phyloP scores from a whole-genome alignment of 2,113 vertebrate species.

The Octodon degus region DNA sequence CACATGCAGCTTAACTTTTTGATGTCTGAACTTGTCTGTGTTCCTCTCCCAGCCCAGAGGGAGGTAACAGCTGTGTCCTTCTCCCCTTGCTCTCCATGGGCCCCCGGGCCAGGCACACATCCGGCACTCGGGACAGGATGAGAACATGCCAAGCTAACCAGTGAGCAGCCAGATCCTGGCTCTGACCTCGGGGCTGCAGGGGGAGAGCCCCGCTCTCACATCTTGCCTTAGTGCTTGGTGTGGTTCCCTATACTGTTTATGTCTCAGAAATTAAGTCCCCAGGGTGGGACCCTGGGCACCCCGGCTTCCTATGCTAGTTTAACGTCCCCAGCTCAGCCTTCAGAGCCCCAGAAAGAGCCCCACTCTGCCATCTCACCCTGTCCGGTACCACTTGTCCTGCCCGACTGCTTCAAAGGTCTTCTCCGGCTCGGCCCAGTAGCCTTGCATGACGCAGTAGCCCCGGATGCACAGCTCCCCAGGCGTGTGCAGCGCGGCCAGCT shows the following conservation, averaged over 20 bases:
- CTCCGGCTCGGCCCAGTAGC: slow-evolving; percentile 91
- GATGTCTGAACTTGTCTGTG: not conserved
- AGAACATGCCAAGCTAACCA: not conserved
- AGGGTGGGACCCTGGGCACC: not conserved
- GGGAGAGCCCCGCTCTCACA: not conserved
- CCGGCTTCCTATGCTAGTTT: not conserved
- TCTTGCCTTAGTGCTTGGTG: not conserved
- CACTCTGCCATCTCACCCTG: slow-evolving; percentile 90
- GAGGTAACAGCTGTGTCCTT: not conserved
- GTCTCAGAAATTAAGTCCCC: not conserved
- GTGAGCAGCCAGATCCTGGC: not conserved
- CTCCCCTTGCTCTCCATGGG: not conserved
- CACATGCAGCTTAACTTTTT: not conserved
- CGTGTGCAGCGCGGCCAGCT: slow-evolving; percentile 86
- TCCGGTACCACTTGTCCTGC: slow-evolving; percentile 93
- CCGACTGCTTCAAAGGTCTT: slow-evolving; percentile 89
- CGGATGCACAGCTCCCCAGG: slow-evolving; percentile 92
- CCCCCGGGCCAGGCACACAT: not conserved
- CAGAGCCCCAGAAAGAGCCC: not conserved
- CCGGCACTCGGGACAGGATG: not conserved
- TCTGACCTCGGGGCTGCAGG: not conserved
- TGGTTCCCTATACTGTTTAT: not conserved
- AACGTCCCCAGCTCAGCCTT: not conserved
- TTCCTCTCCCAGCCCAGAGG: not conserved
- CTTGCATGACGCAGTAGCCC: slow-evolving; percentile 95